phyloP scores from a whole-genome alignment of 2,888 invertebrate genomes.

The Oxycera nigricornis region DNA sequence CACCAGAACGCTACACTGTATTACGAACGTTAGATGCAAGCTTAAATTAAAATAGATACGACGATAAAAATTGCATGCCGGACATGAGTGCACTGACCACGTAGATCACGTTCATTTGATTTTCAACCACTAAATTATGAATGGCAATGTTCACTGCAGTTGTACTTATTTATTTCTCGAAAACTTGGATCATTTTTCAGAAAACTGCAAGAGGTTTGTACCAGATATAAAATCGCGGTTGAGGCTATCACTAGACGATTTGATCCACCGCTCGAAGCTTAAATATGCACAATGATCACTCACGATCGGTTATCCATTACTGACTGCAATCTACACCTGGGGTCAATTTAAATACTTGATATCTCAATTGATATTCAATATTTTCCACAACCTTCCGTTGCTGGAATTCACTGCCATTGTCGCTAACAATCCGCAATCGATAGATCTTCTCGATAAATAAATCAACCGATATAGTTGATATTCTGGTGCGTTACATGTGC shows the following conservation, averaged over 20 bases:
- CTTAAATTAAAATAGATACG: no score
- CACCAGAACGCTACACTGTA: background rate
- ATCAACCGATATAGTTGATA: background rate
- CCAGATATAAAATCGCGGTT: background rate
- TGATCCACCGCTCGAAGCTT: background rate
- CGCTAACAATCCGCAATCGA: slow-evolving; percentile 7
- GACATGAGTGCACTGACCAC: background rate
- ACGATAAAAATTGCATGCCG: no score
- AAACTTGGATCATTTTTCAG: background rate
- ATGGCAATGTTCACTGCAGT: background rate
- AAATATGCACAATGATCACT: background rate
- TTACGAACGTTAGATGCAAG: no score
- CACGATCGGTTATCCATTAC: background rate
- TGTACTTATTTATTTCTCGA: background rate
- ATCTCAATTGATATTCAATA: slow-evolving; percentile 14
- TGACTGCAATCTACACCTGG: slow-evolving; percentile 7
- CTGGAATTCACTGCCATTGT: slow-evolving; percentile 25
- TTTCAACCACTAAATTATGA: background rate
- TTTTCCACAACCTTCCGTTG: slow-evolving; percentile 3
- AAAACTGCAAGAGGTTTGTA: background rate
- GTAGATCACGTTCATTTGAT: background rate
- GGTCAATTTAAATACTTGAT: slow-evolving; percentile 11
- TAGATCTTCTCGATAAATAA: slow-evolving; percentile 2
- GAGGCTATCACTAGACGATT: background rate
- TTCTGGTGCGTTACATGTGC: background rate